phyloP scores from a whole-genome alignment of 1,140 invertebrate species.

The Calephelis virginiensis region DNA sequence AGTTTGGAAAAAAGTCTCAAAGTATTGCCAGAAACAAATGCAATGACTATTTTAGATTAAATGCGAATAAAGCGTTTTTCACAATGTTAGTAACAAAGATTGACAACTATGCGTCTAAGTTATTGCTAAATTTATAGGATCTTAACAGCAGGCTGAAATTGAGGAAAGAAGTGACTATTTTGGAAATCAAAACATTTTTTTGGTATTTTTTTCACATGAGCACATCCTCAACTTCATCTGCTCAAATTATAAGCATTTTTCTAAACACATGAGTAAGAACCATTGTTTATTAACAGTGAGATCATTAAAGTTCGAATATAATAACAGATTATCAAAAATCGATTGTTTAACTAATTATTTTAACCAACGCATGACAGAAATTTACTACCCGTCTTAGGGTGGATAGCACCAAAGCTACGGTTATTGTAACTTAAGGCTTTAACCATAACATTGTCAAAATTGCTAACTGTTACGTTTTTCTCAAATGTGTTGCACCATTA shows the following conservation, averaged over 20 bases:
- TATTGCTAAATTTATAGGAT: constrained; percentile 20
- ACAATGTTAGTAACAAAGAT: constrained; percentile 24
- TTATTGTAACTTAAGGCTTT: too few relatives aligned
- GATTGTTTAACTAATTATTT: constrained; percentile 4
- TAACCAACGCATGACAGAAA: constrained; percentile 20
- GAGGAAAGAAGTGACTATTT: constrained; percentile 28
- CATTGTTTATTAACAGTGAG: too few relatives aligned
- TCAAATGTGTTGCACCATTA: too few relatives aligned
- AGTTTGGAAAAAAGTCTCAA: constrained; percentile 24
- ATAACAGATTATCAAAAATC: constrained; percentile 28
- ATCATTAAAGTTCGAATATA: not conserved
- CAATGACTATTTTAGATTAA: constrained; percentile 23
- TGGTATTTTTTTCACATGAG: constrained; percentile 29
- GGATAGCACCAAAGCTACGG: too few relatives aligned
- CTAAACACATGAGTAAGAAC: not conserved
- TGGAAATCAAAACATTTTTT: constrained; percentile 25
- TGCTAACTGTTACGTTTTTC: too few relatives aligned
- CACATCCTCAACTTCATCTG: constrained; percentile 17
- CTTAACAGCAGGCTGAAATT: constrained; percentile 23
- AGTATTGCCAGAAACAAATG: constrained; percentile 25
- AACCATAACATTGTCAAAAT: too few relatives aligned
- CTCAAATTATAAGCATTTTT: too few relatives aligned
- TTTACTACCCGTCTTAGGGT: constrained; percentile 23
- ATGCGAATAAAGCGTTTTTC: constrained; percentile 25
- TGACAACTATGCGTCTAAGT: constrained; percentile 26